Percentiles rank a stretch among this genome's conserved stretches.
These are phyloP conservation scores for Telmatherina bonti DNA, from an alignment of 2,797 vertebrate species.

Conservation along the genomic window DNA sequence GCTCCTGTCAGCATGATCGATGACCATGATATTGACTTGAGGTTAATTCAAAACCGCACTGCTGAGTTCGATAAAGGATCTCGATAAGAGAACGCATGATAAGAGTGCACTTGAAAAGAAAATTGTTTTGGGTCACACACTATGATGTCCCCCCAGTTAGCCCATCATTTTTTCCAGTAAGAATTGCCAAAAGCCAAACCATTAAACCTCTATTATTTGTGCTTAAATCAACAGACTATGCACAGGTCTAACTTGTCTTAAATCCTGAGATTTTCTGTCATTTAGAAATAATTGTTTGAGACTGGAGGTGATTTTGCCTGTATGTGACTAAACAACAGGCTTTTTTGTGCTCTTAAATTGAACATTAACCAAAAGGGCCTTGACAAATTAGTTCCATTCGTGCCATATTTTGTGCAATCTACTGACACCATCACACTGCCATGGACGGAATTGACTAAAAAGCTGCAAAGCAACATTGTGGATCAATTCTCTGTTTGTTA, in stretches of 20 bases:
- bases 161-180: slow-evolving; percentile 7
- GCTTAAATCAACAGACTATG: neutral
- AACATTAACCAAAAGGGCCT: slow-evolving; percentile 1
- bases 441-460: slow-evolving; percentile 39
- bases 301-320: neutral
- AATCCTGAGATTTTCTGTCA: slow-evolving; percentile 4
- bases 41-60: slow-evolving; percentile 71
- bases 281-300: slow-evolving; percentile 1
- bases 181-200: slow-evolving; percentile 13
- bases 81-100: slow-evolving; percentile 59
- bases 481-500: slow-evolving; percentile 64
- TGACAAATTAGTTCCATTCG: neutral
- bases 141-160: slow-evolving; percentile 26
- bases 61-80: slow-evolving; percentile 65
- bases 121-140: slow-evolving; percentile 57
- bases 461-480: slow-evolving; percentile 41
- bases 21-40: slow-evolving; percentile 72
- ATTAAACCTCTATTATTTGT: slow-evolving; percentile 6
- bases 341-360: neutral
- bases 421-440: slow-evolving; percentile 14
- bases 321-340: neutral
- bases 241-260: neutral
- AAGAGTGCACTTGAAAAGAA: slow-evolving; percentile 66
- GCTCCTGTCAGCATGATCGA: slow-evolving; percentile 72
- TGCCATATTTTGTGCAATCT: slow-evolving; percentile 33